Evolutionary conservation across 2,113 vertebrate species (phyloP).

Genomic region (Motacilla tschutschensis): DNA sequence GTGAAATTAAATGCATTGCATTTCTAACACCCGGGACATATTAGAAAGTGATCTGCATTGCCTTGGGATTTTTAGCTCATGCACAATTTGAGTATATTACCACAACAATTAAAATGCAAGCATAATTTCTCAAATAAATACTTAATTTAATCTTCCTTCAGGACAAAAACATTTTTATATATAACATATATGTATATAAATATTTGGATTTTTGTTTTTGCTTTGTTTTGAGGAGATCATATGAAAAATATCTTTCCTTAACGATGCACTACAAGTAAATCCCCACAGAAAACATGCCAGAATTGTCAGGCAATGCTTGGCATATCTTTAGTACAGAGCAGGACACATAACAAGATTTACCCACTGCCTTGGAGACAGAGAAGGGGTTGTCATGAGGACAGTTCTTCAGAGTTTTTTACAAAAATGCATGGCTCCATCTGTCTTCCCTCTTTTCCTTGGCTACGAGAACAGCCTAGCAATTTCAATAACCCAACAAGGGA

Average conservation of each 20-base stretch:
- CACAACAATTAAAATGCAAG: conserved; percentile 44
- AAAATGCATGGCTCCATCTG: conserved; percentile 75
- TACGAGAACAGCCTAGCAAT: conserved; percentile 70
- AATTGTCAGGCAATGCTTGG: conserved; percentile 56
- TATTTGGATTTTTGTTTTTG: conserved; percentile 5
- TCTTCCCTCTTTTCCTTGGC: conserved; percentile 73
- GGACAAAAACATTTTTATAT: background rate
- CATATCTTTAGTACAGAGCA: conserved; percentile 69
- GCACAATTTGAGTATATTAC: conserved; percentile 25
- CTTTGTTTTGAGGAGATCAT: background rate
- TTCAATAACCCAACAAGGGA: conserved; percentile 74
- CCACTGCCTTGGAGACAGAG: conserved; percentile 49
- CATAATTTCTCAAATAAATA: background rate
- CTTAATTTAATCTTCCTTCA: background rate
- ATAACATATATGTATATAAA: background rate
- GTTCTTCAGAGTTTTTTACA: conserved; percentile 71
- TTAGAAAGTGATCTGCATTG: conserved; percentile 46
- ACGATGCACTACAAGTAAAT: conserved; percentile 27
- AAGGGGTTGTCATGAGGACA: conserved; percentile 65
- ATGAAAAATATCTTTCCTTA: conserved; percentile 39
- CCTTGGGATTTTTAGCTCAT: conserved; percentile 32
- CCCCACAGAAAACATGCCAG: conserved; percentile 41
- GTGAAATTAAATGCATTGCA: conserved; percentile 55
- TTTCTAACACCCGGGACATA: conserved; percentile 36
- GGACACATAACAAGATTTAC: conserved; percentile 62